A percentile compares a stretch with the other conserved stretches of the same genome.
These are phyloP conservation scores for Hyles euphorbiae DNA, from an alignment of 1,140 invertebrate genomes.

Conservation along the genomic window DNA sequence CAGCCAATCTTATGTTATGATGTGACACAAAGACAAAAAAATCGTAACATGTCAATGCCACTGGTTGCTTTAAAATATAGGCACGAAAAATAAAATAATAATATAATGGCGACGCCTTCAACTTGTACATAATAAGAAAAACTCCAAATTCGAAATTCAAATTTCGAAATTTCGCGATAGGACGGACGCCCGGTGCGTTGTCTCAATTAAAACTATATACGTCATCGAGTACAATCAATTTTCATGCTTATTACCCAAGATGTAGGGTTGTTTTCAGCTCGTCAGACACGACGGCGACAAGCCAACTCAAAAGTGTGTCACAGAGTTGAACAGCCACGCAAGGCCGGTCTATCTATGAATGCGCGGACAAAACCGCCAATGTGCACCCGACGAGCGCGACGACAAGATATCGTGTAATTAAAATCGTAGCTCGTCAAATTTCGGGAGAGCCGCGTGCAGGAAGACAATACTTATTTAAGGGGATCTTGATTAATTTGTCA, in stretches of 20 bases:
- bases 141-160: constrained; percentile 65
- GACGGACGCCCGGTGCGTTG: constrained; percentile 39
- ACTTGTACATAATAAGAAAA: constrained; percentile 10
- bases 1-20: too few relatives aligned
- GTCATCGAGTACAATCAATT: constrained; percentile 9
- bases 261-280: constrained; percentile 40
- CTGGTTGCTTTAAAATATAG: too few relatives aligned
- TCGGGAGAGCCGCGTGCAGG: too few relatives aligned
- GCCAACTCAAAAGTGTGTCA: constrained; percentile 73
- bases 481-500: too few relatives aligned
- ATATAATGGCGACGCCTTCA: neutral
- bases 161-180: constrained; percentile 50
- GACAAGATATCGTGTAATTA: constrained; percentile 2
- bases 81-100: too few relatives aligned
- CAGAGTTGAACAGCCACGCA: constrained; percentile 66
- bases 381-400: constrained; percentile 11
- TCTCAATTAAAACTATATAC: constrained; percentile 67
- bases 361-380: constrained; percentile 50
- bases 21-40: too few relatives aligned
- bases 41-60: too few relatives aligned
- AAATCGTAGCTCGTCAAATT: neutral
- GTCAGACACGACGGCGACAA: constrained; percentile 45
- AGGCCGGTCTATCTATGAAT: constrained; percentile 67
- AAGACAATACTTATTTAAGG: too few relatives aligned
- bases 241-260: constrained; percentile 20